Evolutionary conservation across 2,113 vertebrate genomes (phyloP), one percentile per base, ranked within the genome.

Genomic region (Paradoxurus hermaphroditus): DNA sequence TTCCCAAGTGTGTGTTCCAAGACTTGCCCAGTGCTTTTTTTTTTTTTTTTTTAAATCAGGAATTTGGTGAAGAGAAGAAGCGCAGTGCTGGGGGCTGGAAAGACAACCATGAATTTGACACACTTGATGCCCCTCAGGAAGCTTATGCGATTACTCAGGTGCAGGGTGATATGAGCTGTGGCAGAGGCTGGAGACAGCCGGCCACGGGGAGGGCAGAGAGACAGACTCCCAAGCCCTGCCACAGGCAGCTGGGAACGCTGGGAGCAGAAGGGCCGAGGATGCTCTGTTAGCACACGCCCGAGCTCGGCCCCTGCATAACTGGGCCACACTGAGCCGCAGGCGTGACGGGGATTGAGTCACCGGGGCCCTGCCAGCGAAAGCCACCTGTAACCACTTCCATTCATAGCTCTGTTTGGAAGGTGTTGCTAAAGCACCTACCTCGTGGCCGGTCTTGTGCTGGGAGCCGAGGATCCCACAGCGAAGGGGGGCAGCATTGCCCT

Each of bases 61-160:
- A 36, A 75, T 29, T 65, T 36, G 27, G 65, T 78, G 72, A 83
- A 49, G 23, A 83, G 92, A 78, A 39, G 88, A 34, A 90, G 29
- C 68, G 49, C 44, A 12, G 59, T 31, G 41, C 90, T 16, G 44
- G 41, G 92, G 34, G 27, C 59, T 23, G 15, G n/a, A 51, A 88
- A 39, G 85, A 36, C n/a, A n/a, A 56, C 5, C 18, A 53, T 5
- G 46, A 68, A 62, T 19, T 8, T 1, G 23, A 12, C 4, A 3
- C 34, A 7, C 23, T 19, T 18, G 51, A 14, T 53, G 36, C 7
- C 78, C 25, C 82, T 51, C n/a, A 67, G 39, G 62, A 56, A 19
- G 39, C 9, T 5, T 1, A 10, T 59, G 41, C 31, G 29, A 1
- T 63, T 44, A 25, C 82, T 93, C 75, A 18, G 14, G 31, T 34